These are phyloP conservation scores for Amphiduros pacificus DNA, from an alignment of 2,888 invertebrate species.

Conservation along the genomic window DNA sequence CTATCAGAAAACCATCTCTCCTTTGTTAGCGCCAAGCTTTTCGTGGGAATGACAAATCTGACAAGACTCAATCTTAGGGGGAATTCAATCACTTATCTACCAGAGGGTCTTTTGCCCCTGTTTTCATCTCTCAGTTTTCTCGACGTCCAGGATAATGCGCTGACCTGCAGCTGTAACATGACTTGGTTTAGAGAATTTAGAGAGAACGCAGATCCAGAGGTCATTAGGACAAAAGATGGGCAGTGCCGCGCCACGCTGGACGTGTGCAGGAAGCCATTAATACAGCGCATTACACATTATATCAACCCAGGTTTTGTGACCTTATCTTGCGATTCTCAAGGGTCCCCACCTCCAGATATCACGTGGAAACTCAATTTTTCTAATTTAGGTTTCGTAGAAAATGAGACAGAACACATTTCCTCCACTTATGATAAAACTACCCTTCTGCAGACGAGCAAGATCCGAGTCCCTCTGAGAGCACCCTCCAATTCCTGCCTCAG, in stretches of 20 bases:
- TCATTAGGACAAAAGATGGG: conserved; percentile 2
- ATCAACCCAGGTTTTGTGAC: neutral
- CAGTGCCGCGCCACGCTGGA: neutral
- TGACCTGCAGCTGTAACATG: conserved; percentile 4
- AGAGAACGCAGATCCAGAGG: too few relatives aligned
- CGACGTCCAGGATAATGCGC: neutral
- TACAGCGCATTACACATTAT: conserved; percentile 2
- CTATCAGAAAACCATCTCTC: conserved; percentile 3
- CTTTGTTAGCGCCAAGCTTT: neutral
- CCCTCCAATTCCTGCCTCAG: conserved; percentile 4
- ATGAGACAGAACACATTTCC: neutral
- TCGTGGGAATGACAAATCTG: conserved; percentile 7
- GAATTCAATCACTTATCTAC: conserved; percentile 1
- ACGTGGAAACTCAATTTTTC: conserved; percentile 4
- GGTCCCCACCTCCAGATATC: conserved; percentile 1
- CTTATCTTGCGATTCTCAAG: conserved; percentile 7
- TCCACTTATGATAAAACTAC: neutral
- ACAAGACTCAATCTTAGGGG: conserved; percentile 5
- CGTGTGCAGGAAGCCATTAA: neutral
- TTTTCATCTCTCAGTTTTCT: neutral
- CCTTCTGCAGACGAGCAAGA: neutral
- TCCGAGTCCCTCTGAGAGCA: neutral
- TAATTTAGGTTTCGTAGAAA: neutral
- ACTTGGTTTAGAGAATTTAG: conserved; percentile 9
- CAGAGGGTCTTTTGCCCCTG: neutral